phyloP scores from a whole-genome alignment of 37 sponge, comb jelly and placozoan species.

The Sycon ciliatum region DNA sequence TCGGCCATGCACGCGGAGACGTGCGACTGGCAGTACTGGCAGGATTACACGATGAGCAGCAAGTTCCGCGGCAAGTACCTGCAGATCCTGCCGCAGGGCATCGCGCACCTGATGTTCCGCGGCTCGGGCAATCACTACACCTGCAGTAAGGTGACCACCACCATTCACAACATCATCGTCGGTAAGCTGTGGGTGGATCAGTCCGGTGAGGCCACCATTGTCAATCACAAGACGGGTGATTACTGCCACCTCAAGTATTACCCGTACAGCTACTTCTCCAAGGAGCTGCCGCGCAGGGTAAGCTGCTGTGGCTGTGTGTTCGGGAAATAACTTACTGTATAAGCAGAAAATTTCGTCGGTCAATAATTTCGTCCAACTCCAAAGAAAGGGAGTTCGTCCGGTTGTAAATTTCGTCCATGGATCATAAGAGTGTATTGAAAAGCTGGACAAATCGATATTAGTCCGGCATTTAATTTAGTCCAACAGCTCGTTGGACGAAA shows the following conservation, averaged over 20 bases:
- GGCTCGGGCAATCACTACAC: conserved; percentile 83
- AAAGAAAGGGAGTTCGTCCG: too few species aligned
- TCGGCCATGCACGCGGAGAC: conserved; percentile 83
- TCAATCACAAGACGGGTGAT: conserved; percentile 79
- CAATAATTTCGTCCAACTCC: too few species aligned
- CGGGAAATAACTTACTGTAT: too few species aligned
- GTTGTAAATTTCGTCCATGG: too few species aligned
- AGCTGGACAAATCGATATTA: too few species aligned
- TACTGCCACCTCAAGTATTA: conserved; percentile 67
- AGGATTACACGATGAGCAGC: conserved; percentile 89
- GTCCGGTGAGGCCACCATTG: conserved; percentile 75
- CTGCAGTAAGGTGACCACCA: conserved; percentile 53
- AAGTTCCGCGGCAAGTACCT: conserved; percentile 98
- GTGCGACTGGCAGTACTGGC: conserved; percentile 84
- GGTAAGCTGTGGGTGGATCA: conserved; percentile 90
- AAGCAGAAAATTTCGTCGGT: too few species aligned
- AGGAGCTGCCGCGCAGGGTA: conserved; percentile 26
- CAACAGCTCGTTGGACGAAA: too few species aligned
- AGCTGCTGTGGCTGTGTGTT: neutral
- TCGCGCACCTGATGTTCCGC: conserved; percentile 69
- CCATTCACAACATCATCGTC: conserved; percentile 95
- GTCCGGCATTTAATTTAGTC: too few species aligned
- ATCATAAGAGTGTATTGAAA: too few species aligned
- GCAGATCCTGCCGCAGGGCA: conserved; percentile 59
- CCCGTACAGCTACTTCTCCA: conserved; percentile 71